These are phyloP conservation scores for Cordilura impudica DNA, from an alignment of 2,888 invertebrate species.

Conservation along the genomic window DNA sequence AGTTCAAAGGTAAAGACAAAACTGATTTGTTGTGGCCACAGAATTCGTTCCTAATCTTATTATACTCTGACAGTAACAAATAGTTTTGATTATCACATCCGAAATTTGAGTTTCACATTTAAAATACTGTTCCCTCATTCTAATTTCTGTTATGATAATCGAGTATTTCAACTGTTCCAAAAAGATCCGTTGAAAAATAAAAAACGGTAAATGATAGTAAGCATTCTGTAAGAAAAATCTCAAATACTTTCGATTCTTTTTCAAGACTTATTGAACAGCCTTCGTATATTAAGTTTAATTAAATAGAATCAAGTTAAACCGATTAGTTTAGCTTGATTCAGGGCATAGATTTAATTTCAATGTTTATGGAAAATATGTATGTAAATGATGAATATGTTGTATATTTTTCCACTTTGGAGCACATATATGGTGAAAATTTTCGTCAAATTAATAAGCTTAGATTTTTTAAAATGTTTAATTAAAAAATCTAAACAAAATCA, in stretches of 20 bases:
- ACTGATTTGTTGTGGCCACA: too few species aligned
- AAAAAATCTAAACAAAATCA: slow-evolving; percentile 38
- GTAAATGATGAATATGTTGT: neutral
- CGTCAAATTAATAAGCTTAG: slow-evolving; percentile 24
- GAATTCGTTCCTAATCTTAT: too few species aligned
- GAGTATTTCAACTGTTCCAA: too few species aligned
- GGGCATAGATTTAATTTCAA: neutral
- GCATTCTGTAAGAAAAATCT: too few species aligned
- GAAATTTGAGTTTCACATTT: too few species aligned
- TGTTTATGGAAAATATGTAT: slow-evolving; percentile 4
- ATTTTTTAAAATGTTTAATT: slow-evolving; percentile 19
- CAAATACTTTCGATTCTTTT: neutral
- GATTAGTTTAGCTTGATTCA: neutral
- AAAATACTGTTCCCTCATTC: too few species aligned
- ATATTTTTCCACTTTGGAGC: slow-evolving; percentile 40
- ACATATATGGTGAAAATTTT: slow-evolving; percentile 53
- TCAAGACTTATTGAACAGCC: neutral
- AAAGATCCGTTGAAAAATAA: too few species aligned
- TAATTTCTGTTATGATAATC: too few species aligned
- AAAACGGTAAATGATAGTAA: too few species aligned
- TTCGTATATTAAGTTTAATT: neutral
- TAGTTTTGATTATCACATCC: too few species aligned
- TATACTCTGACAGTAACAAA: too few species aligned
- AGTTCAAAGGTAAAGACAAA: too few species aligned
- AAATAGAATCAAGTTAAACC: neutral